Evolutionary conservation across 2,797 vertebrate species (phyloP).

Genomic region (Paramormyrops hopkinsi): DNA sequence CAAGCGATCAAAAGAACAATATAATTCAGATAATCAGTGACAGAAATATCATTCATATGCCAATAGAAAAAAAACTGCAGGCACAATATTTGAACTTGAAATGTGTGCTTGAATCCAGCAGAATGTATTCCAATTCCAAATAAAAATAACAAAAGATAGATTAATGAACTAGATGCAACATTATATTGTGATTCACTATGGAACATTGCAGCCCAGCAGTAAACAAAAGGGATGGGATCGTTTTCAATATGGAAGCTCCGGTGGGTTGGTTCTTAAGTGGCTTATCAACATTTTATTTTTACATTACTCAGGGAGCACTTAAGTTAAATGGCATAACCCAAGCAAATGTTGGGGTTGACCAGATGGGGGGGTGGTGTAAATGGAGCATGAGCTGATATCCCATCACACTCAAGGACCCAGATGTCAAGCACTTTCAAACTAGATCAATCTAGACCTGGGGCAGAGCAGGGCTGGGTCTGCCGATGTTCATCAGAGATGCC

Average conservation of each 20-base stretch:
- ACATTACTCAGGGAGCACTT: neutral
- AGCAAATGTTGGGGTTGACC: neutral
- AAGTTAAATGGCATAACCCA: neutral
- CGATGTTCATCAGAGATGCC: neutral
- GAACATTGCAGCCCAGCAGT: neutral
- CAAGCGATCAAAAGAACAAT: neutral
- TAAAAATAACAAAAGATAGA: neutral
- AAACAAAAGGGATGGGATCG: neutral
- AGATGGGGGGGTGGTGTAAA: neutral
- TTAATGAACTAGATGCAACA: neutral
- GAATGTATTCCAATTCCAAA: neutral
- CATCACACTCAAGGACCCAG: conserved; percentile 13
- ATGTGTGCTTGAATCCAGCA: neutral
- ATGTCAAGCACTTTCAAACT: conserved; percentile 20
- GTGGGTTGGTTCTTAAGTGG: neutral
- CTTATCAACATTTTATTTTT: neutral
- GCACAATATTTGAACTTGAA: neutral
- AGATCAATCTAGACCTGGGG: conserved; percentile 3
- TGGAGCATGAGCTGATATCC: neutral
- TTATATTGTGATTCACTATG: neutral
- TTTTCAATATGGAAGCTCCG: neutral
- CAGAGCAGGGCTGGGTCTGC: neutral
- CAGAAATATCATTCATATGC: neutral
- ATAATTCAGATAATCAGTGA: neutral
- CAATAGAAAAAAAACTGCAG: neutral